phyloP scores from a whole-genome alignment of 2,888 invertebrate genomes.

The Sphaerophoria taeniata region DNA sequence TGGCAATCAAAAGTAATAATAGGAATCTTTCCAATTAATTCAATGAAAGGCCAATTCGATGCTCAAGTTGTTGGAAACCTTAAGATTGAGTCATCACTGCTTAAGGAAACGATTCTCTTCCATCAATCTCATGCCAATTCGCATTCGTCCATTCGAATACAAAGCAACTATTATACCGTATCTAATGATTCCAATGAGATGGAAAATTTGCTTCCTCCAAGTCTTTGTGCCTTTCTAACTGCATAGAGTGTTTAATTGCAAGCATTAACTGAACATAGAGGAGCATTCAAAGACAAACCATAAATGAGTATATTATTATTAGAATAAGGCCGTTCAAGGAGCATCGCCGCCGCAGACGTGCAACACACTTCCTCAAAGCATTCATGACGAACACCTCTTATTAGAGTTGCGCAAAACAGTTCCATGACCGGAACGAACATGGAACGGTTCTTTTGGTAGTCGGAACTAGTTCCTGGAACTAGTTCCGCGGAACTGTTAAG shows the following conservation, averaged over 20 bases:
- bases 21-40: no score
- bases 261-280: constrained; percentile 44
- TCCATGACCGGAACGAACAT: no score
- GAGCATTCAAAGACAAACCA: constrained; percentile 41
- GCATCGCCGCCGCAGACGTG: background rate
- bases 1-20: no score
- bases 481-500: no score
- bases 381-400: constrained; percentile 50
- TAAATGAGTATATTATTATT: constrained; percentile 51
- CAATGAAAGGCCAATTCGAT: no score
- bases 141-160: background rate
- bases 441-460: no score
- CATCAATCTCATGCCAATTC: background rate
- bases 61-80: no score
- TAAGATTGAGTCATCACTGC: background rate
- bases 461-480: no score
- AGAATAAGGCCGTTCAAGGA: constrained; percentile 48
- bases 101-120: background rate
- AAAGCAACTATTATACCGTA: constrained; percentile 18
- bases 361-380: background rate
- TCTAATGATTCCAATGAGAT: constrained; percentile 36
- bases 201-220: constrained; percentile 13
- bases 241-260: constrained; percentile 61
- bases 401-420: no score
- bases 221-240: constrained; percentile 41